Conservation (phyloP, 2,888 invertebrate genomes). For the Caenorhabditis wallacei region DNA sequence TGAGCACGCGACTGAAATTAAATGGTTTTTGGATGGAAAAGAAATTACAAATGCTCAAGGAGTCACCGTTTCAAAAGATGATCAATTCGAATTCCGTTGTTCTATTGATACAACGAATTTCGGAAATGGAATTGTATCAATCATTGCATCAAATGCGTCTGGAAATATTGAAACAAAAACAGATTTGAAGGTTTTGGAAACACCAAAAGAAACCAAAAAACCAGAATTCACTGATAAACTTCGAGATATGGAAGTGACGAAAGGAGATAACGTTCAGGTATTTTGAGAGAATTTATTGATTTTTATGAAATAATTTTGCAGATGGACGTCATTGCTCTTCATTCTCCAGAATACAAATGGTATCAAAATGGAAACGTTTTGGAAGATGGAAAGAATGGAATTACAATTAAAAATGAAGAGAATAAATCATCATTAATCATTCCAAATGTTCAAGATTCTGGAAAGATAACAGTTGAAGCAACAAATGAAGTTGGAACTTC, state of each 20-base stretch:
- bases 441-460: constrained; percentile 87
- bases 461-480: constrained; percentile 74
- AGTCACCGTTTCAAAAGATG: constrained; percentile 73
- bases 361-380: constrained; percentile 75
- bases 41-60: constrained; percentile 64
- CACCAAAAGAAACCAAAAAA: constrained; percentile 84
- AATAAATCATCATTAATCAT: constrained; percentile 86
- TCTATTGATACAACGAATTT: constrained; percentile 72
- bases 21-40: constrained; percentile 74
- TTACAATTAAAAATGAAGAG: constrained; percentile 72
- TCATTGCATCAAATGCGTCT: constrained; percentile 65
- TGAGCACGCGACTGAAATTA: constrained; percentile 73
- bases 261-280: constrained; percentile 76
- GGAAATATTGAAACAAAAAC: constrained; percentile 70
- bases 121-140: constrained; percentile 63
- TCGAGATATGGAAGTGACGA: constrained; percentile 89
- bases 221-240: constrained; percentile 92
- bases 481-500: constrained; percentile 76
- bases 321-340: constrained; percentile 78
- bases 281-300: background rate
- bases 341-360: constrained; percentile 89
- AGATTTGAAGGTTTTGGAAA: constrained; percentile 72
- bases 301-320: constrained; percentile 11
- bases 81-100: constrained; percentile 75
- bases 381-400: constrained; percentile 76